Percentiles rank a stretch among this genome's conserved stretches.
Conservation (phyloP, 2,797 vertebrate species). For the Eleutherodactylus coqui region DNA sequence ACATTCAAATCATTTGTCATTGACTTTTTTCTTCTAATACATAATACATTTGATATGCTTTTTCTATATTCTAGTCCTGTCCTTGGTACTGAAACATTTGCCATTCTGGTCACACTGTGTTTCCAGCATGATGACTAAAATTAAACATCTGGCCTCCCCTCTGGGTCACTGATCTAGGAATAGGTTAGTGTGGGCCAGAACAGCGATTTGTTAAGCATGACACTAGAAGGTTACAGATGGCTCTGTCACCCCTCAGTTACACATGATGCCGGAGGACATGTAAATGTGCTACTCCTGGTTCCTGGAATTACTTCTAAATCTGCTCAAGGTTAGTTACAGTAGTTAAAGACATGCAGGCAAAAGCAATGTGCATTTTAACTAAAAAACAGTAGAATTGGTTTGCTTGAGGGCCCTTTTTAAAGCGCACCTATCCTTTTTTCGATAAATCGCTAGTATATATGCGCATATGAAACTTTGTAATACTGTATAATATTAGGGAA, state of each 20-base stretch:
- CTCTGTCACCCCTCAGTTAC: neutral
- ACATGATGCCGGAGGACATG: constrained; percentile 13
- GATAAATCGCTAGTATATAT: too few relatives aligned
- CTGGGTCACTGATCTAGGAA: constrained; percentile 3
- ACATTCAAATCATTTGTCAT: neutral
- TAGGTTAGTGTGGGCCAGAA: constrained; percentile 1
- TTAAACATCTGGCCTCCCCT: constrained; percentile 8
- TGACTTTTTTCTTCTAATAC: neutral
- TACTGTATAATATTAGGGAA: too few relatives aligned
- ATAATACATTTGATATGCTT: neutral
- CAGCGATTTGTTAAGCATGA: neutral
- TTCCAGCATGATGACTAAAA: neutral
- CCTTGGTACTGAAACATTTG: neutral
- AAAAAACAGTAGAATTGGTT: neutral
- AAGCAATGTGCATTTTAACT: neutral
- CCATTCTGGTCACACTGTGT: neutral
- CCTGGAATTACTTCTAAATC: neutral
- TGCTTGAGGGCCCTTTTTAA: neutral
- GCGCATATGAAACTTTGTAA: too few relatives aligned
- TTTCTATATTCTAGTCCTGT: neutral
- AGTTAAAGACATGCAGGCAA: neutral
- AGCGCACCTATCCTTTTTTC: too few relatives aligned
- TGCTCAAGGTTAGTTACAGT: neutral
- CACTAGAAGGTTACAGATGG: constrained; percentile 12
- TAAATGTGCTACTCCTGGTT: constrained; percentile 26